Percentiles rank a stretch among this genome's conserved stretches.
phyloP scores from a whole-genome alignment of 2,113 vertebrate genomes.

The Megaleporinus macrocephalus region DNA sequence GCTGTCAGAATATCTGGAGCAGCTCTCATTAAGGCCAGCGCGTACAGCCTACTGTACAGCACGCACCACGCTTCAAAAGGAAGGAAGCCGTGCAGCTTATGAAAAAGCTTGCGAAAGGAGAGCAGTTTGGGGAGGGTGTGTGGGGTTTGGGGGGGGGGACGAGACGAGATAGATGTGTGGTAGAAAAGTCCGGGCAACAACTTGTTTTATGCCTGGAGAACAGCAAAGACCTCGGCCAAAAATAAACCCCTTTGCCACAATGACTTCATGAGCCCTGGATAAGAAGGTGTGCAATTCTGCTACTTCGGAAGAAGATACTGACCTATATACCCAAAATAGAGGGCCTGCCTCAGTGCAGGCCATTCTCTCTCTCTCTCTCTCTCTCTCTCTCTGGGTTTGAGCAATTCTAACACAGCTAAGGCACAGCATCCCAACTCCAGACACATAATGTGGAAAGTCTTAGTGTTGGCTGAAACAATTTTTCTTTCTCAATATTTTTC shows the following conservation, averaged over 20 bases:
- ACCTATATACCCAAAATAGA: conserved; percentile 74
- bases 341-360: conserved; percentile 61
- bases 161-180: conserved; percentile 1
- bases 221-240: conserved; percentile 38
- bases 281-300: conserved; percentile 56
- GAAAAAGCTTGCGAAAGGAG: conserved; percentile 29
- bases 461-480: conserved; percentile 13
- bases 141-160: not conserved
- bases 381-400: conserved; percentile 22
- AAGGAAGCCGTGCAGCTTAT: conserved; percentile 26
- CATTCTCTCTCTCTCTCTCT: conserved; percentile 57
- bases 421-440: conserved; percentile 23
- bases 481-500: conserved; percentile 1
- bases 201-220: conserved; percentile 42
- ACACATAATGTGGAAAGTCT: conserved; percentile 19
- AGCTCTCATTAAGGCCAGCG: conserved; percentile 16
- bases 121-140: not conserved
- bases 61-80: conserved; percentile 21
- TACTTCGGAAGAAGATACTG: conserved; percentile 68
- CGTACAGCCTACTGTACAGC: conserved; percentile 1
- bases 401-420: conserved; percentile 58
- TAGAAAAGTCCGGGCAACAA: conserved; percentile 44
- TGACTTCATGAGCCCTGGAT: conserved; percentile 58
- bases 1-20: conserved; percentile 25
- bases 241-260: conserved; percentile 54